These are phyloP conservation scores for Sprattus sprattus DNA, from an alignment of 2,113 vertebrate species.

Conservation along the genomic window DNA sequence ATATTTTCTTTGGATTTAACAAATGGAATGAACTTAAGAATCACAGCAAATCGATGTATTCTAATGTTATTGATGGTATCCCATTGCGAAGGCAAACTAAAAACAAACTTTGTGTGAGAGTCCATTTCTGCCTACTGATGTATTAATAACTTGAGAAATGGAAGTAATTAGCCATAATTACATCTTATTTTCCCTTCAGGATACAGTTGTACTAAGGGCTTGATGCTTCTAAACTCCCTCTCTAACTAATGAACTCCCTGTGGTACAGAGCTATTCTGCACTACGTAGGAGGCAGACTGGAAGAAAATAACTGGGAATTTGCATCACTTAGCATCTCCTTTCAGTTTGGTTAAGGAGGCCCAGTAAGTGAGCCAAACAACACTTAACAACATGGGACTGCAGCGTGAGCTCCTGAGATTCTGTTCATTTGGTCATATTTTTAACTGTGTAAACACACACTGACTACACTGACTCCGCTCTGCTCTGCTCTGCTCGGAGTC, in stretches of 20 bases:
- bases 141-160: background rate
- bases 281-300: background rate
- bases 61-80: background rate
- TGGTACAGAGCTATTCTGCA: background rate
- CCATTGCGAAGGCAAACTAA: background rate
- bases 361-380: background rate
- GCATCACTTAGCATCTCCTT: background rate
- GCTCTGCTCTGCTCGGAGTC: background rate
- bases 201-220: background rate
- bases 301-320: background rate
- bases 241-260: background rate
- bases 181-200: background rate
- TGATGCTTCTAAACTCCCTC: background rate
- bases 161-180: background rate
- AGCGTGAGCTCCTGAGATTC: background rate
- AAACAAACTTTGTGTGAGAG: background rate
- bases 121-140: background rate
- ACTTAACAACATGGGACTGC: conserved; percentile 3
- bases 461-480: background rate
- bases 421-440: background rate
- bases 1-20: background rate
- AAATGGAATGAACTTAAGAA: background rate
- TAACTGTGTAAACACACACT: conserved; percentile 6
- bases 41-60: background rate
- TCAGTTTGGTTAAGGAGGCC: background rate